phyloP scores from a whole-genome alignment of 2,797 vertebrate species.

The Phalloptychus januarius region DNA sequence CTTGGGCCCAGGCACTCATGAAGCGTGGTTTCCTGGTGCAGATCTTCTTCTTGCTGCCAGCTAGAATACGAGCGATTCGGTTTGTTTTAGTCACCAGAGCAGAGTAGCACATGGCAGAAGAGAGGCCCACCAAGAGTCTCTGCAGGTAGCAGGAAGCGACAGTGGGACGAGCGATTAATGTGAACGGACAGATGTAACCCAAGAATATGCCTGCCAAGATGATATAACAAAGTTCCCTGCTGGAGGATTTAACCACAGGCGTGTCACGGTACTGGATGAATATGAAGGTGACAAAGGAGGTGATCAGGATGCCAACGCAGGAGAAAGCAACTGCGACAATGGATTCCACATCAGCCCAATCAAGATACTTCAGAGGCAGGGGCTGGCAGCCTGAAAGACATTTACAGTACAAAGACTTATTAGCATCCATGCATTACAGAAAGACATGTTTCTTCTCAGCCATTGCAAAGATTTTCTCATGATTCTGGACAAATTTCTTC shows the following conservation, averaged over 20 bases:
- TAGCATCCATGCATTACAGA: background rate
- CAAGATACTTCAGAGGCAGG: slow-evolving; percentile 90
- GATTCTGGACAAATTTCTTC: background rate
- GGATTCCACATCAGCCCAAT: slow-evolving; percentile 96
- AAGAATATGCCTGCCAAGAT: slow-evolving; percentile 97
- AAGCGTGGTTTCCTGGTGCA: slow-evolving; percentile 96
- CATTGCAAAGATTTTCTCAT: background rate
- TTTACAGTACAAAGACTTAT: background rate
- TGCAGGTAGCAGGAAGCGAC: slow-evolving; percentile 95
- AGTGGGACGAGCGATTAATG: slow-evolving; percentile 92
- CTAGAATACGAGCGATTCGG: slow-evolving; percentile 96
- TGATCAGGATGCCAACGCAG: slow-evolving; percentile 95
- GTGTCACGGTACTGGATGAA: slow-evolving; percentile 98
- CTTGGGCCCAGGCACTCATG: slow-evolving; percentile 98
- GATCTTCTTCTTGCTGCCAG: slow-evolving; percentile 99
- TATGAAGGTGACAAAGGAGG: slow-evolving; percentile 96
- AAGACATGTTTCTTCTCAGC: background rate
- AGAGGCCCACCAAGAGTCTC: slow-evolving; percentile 95
- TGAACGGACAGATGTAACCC: slow-evolving; percentile 97
- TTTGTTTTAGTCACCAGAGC: slow-evolving; percentile 98
- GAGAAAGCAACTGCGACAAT: slow-evolving; percentile 97
- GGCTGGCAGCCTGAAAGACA: slow-evolving; percentile 86
- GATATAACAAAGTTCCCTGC: slow-evolving; percentile 97
- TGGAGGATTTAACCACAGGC: slow-evolving; percentile 98
- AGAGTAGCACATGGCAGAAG: slow-evolving; percentile 97